phyloP scores from a whole-genome alignment of 2,797 vertebrate genomes.

The Acestrorhynchus altus region DNA sequence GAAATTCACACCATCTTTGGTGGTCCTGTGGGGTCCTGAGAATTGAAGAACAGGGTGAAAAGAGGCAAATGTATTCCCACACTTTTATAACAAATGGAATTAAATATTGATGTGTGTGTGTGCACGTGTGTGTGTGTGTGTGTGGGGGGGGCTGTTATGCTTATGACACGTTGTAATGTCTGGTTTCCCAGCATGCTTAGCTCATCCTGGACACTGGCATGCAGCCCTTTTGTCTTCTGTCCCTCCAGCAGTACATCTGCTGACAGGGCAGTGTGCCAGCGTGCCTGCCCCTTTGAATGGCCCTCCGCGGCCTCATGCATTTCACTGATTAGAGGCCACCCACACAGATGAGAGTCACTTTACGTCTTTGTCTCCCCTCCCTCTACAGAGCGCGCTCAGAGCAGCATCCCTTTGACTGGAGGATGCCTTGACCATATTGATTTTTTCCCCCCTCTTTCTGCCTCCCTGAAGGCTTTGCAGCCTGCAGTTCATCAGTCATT shows the following conservation, averaged over 20 bases:
- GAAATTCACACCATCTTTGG: no score
- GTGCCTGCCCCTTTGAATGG: conserved; percentile 60
- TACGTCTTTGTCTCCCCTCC: conserved; percentile 49
- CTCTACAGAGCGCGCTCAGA: conserved; percentile 47
- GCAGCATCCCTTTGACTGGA: conserved; percentile 49
- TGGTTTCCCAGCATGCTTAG: conserved; percentile 45
- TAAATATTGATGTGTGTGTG: not conserved
- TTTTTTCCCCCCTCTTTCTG: conserved; percentile 35
- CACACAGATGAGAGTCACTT: conserved; percentile 65
- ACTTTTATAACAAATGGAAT: not conserved
- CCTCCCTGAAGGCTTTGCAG: conserved; percentile 47
- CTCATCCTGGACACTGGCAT: conserved; percentile 40
- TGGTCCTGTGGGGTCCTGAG: no score
- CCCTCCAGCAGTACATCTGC: conserved; percentile 50
- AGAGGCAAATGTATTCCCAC: no score
- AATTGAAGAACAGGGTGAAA: no score
- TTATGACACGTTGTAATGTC: conserved; percentile 29
- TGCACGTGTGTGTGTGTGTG: not conserved
- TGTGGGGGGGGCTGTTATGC: not conserved
- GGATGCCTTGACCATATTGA: conserved; percentile 52
- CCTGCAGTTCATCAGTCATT: conserved; percentile 51
- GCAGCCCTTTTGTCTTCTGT: conserved; percentile 39
- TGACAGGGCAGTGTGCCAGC: conserved; percentile 52
- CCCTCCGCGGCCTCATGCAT: conserved; percentile 71
- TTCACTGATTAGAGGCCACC: conserved; percentile 75